Evolutionary conservation across 1,140 invertebrate genomes (phyloP).

Genomic region (Cotesia typhae): DNA sequence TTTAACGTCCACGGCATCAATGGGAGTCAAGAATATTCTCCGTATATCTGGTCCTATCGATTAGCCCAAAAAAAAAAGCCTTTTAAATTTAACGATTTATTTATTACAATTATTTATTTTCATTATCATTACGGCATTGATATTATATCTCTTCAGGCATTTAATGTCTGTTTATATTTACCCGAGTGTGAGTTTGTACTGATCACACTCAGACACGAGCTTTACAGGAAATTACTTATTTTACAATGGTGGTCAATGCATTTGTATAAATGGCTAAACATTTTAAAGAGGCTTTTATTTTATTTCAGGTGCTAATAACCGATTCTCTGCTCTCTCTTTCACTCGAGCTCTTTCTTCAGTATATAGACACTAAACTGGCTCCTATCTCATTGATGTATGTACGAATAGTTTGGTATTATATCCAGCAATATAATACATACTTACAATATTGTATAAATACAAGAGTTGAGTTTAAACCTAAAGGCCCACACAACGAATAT

Average conservation of each 20-base stretch:
- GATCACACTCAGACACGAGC: conserved; percentile 1
- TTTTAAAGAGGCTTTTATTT: conserved; percentile 28
- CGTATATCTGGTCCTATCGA: conserved; percentile 3
- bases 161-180: conserved; percentile 9
- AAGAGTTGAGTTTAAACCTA: not conserved
- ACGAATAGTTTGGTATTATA: not conserved
- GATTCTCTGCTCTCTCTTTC: conserved; percentile 27
- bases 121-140: not conserved
- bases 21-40: conserved; percentile 9
- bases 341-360: not conserved
- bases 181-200: conserved; percentile 22
- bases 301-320: conserved; percentile 42
- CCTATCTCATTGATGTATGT: not conserved
- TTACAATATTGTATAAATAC: no score
- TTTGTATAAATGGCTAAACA: conserved; percentile 21
- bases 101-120: conserved; percentile 6
- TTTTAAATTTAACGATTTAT: conserved; percentile 22
- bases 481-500: conserved; percentile 28
- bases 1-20: conserved; percentile 20
- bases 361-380: not conserved
- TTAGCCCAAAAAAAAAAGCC: not conserved
- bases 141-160: not conserved
- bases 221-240: conserved; percentile 36
- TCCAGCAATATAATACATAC: not conserved
- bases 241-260: conserved; percentile 31